Evolutionary conservation across 2,888 invertebrate genomes (phyloP).

Genomic region (Agriopis leucophaearia): DNA sequence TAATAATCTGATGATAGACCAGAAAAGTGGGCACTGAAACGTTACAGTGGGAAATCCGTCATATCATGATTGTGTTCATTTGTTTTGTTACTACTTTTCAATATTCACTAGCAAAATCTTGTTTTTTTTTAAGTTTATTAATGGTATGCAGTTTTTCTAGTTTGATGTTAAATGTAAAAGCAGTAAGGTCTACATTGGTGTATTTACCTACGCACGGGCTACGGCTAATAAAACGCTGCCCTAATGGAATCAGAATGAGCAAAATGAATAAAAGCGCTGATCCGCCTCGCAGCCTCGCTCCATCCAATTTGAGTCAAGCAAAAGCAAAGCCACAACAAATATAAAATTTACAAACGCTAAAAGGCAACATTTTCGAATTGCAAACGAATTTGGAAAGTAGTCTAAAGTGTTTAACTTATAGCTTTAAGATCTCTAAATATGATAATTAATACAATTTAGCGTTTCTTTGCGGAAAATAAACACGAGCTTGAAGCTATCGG

Average conservation of each 20-base stretch:
- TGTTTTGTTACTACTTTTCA: background rate
- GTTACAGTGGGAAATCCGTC: background rate
- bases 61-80: background rate
- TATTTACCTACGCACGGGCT: background rate
- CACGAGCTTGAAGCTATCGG: no score
- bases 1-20: no score
- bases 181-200: background rate
- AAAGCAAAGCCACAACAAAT: conserved; percentile 55
- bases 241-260: conserved; percentile 52
- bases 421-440: background rate
- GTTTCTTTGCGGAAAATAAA: no score
- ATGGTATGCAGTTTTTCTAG: background rate
- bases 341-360: conserved; percentile 32
- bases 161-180: background rate
- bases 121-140: background rate
- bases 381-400: conserved; percentile 21
- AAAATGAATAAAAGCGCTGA: conserved; percentile 62
- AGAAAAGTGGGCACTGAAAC: no score
- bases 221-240: conserved; percentile 23
- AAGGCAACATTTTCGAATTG: conserved; percentile 28
- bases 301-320: conserved; percentile 63
- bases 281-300: conserved; percentile 56
- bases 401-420: conserved; percentile 12
- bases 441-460: no score
- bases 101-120: background rate